Base-by-base conservation (phyloP, 2,797 vertebrate species). In the Momotus momota region DNA sequence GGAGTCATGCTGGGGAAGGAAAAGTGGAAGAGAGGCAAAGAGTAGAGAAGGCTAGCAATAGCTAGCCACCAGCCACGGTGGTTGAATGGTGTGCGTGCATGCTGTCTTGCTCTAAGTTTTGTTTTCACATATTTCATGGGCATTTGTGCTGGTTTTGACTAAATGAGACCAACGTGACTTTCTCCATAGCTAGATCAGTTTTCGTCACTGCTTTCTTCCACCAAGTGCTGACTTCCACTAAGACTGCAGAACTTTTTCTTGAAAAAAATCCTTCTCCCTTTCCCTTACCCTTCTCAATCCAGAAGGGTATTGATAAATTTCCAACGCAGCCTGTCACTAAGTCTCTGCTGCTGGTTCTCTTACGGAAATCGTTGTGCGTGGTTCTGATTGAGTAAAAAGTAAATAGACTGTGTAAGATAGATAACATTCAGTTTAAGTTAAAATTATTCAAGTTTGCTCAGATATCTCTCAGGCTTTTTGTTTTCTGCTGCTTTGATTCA, bases 401-500 rank as follows among this genome's bases (percentile, higher is more conserved):
- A 91, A 86, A 78, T 4, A 77, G 58, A 49, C 64, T 5, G 2
- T 31, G 23, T 10, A 60, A 62, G 20, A 75, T 5, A 52, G 43
- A 60, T 75, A 91, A 58, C 0, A 1, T 57, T 66, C 79, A 69
- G 49, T 40, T 84, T 79, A 69, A 69, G 51, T 29, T 75, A 54
- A 75, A 91, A 81, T 69, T 74, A 55, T 58, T 82, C 41, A 18
- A 12, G 23, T 74, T 86, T 93, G 9, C 41, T 85, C n/a, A 86
- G 40, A 51, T 13, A 31, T 61, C 22, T 82, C 41, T 33, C 48
- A 52, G 14, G 58, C 27, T 41, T 74, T 67, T 71, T 91, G 45
- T 77, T 92, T 95, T 80, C 67, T 91, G 20, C 48, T 86, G 33
- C 48, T 95, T 93, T 90, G 73, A 73, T 92, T 86, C 48, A n/a